phyloP scores from a whole-genome alignment of 2,797 vertebrate genomes.

The Neosilurus mollespiculum region DNA sequence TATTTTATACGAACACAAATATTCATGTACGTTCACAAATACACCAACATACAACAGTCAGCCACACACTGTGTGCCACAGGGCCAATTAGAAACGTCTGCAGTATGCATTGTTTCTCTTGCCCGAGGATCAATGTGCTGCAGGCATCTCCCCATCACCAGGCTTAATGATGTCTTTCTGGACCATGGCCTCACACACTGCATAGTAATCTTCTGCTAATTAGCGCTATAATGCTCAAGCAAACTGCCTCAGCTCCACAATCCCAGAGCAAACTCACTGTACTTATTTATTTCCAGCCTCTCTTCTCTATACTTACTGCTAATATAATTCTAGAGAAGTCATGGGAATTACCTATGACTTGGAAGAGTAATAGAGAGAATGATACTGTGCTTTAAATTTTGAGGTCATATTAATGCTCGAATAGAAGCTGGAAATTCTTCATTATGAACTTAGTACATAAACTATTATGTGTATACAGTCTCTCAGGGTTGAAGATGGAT shows the following conservation, averaged over 20 bases:
- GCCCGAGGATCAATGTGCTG: conserved; percentile 81
- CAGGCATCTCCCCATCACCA: conserved; percentile 84
- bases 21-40: conserved; percentile 49
- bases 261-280: conserved; percentile 73
- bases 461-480: background rate
- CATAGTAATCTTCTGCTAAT: conserved; percentile 87
- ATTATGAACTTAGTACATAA: conserved; percentile 22
- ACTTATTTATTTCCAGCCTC: conserved; percentile 78
- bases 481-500: conserved; percentile 6
- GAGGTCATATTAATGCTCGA: conserved; percentile 62
- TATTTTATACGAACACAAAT: background rate
- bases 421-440: conserved; percentile 34
- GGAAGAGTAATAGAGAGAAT: conserved; percentile 51
- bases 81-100: conserved; percentile 82
- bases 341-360: conserved; percentile 71
- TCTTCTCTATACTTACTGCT: conserved; percentile 69
- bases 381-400: conserved; percentile 64
- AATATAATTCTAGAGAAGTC: conserved; percentile 78
- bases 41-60: conserved; percentile 46
- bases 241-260: conserved; percentile 78
- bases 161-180: conserved; percentile 85
- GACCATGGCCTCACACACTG: conserved; percentile 82
- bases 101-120: conserved; percentile 83
- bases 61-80: conserved; percentile 73
- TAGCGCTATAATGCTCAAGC: conserved; percentile 83